These are phyloP conservation scores for Ifrita kowaldi DNA, from an alignment of 2,113 vertebrate genomes.

Conservation along the genomic window DNA sequence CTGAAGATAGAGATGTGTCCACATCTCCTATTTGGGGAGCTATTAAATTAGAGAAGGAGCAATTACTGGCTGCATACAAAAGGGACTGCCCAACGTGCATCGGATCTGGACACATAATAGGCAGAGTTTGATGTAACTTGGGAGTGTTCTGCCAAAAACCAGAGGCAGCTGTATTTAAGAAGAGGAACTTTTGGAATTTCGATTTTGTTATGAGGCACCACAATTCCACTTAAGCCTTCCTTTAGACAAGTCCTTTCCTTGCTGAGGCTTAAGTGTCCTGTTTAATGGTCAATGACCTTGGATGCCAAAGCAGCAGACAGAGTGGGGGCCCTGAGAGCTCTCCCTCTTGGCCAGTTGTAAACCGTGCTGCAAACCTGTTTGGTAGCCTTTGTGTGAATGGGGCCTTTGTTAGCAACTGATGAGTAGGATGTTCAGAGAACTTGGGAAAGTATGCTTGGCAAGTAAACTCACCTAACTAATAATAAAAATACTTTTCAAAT, in stretches of 20 bases:
- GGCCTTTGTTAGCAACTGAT: constrained; percentile 18
- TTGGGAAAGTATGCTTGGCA: constrained; percentile 59
- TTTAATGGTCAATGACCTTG: neutral
- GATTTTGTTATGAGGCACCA: neutral
- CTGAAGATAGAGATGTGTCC: neutral
- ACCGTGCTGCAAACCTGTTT: neutral
- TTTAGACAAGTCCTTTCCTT: neutral
- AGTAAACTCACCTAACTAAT: constrained; percentile 48
- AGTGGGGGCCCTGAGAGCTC: neutral
- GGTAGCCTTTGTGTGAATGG: neutral
- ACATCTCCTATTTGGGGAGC: neutral
- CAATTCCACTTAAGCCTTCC: neutral
- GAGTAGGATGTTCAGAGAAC: constrained; percentile 46
- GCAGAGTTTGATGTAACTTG: neutral
- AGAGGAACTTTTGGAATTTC: neutral
- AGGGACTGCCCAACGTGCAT: neutral
- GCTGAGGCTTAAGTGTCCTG: neutral
- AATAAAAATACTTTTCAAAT: constrained; percentile 47
- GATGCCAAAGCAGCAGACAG: neutral
- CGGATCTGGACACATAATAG: neutral
- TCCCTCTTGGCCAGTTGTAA: neutral
- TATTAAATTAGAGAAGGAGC: neutral
- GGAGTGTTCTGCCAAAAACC: neutral
- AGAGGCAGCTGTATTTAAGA: neutral
- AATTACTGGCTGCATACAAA: neutral